Conservation (phyloP, 2,113 vertebrate species). For the Lophochroa leadbeateri region DNA sequence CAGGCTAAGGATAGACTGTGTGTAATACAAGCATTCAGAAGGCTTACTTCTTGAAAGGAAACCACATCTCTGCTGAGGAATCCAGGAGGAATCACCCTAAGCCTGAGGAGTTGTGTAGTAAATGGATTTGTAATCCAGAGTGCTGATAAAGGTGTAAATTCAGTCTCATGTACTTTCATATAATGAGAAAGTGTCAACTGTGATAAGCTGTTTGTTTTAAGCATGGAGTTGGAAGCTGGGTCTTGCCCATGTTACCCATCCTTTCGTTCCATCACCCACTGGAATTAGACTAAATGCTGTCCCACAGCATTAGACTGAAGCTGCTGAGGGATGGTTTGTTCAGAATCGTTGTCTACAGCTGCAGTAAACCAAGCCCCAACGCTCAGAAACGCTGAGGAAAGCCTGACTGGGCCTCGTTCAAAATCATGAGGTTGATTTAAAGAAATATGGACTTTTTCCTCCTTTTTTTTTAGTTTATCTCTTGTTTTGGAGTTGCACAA, state of each 20-base stretch:
- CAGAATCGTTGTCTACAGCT: not conserved
- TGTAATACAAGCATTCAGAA: not conserved
- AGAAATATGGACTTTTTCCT: fast-evolving
- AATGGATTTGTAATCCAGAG: not conserved
- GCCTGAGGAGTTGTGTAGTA: not conserved
- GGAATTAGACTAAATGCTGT: not conserved
- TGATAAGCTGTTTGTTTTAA: not conserved
- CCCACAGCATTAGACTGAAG: not conserved
- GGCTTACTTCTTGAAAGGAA: not conserved
- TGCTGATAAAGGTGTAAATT: not conserved
- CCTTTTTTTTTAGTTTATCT: not conserved
- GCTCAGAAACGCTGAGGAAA: not conserved
- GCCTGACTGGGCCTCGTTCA: not conserved
- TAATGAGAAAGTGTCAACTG: not conserved
- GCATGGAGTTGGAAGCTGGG: not conserved
- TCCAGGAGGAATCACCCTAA: not conserved
- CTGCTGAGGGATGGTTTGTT: not conserved
- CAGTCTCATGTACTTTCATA: not conserved
- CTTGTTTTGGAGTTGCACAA: not conserved
- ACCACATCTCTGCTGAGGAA: not conserved
- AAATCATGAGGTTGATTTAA: not conserved
- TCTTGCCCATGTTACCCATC: not conserved
- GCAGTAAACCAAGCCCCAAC: not conserved
- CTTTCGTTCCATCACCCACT: not conserved
- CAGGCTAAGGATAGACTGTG: not conserved